These are phyloP conservation scores for Plagodis pulveraria DNA, from an alignment of 2,888 invertebrate species.

Conservation along the genomic window DNA sequence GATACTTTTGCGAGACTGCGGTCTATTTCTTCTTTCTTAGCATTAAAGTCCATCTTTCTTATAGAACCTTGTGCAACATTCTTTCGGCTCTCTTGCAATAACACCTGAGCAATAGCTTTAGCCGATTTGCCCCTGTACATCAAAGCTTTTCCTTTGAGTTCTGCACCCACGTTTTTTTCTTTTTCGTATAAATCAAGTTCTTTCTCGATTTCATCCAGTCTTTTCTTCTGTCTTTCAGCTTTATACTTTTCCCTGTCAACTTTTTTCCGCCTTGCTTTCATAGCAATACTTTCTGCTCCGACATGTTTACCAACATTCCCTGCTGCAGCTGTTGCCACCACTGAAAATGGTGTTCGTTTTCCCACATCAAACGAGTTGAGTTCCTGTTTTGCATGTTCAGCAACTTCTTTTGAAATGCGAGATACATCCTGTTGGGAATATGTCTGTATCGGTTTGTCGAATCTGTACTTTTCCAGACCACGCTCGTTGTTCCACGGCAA, in stretches of 20 bases:
- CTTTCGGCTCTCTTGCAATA: conserved; percentile 85
- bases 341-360: conserved; percentile 86
- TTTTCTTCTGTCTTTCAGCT: conserved; percentile 74
- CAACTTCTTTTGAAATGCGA: conserved; percentile 87
- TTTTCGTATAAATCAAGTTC: conserved; percentile 70
- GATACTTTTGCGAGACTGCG: conserved; percentile 51
- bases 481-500: conserved; percentile 90
- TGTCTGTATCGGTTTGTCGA: conserved; percentile 86
- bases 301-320: conserved; percentile 87
- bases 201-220: conserved; percentile 71
- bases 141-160: conserved; percentile 82
- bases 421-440: conserved; percentile 89
- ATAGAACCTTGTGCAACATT: conserved; percentile 78
- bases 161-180: conserved; percentile 75
- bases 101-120: conserved; percentile 88
- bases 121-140: conserved; percentile 91
- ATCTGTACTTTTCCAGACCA: conserved; percentile 87
- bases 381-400: conserved; percentile 88
- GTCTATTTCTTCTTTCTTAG: conserved; percentile 52
- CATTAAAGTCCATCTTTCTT: conserved; percentile 56
- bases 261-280: conserved; percentile 78
- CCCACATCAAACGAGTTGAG: conserved; percentile 85
- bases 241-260: conserved; percentile 66
- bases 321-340: conserved; percentile 86
- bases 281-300: conserved; percentile 78